These are phyloP conservation scores for Salarias fasciatus DNA, from an alignment of 2,797 vertebrate genomes.

Conservation along the genomic window DNA sequence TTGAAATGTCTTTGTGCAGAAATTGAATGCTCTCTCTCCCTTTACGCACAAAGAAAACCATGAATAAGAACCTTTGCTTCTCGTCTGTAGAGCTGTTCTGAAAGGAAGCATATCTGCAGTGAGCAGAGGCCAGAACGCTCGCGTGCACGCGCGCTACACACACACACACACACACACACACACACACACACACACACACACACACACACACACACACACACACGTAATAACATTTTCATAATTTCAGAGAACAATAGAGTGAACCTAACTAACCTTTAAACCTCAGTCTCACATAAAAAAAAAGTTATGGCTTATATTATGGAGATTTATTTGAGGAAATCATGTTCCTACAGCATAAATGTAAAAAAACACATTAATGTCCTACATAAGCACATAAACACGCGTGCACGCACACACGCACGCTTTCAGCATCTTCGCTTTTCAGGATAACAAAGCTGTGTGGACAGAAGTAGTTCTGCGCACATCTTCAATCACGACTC, in stretches of 20 bases:
- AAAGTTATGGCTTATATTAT: too few relatives aligned
- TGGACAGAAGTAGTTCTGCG: too few relatives aligned
- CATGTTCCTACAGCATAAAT: too few relatives aligned
- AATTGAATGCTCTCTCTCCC: conserved; percentile 1
- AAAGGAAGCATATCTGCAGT: conserved; percentile 65
- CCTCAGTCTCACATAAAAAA: too few relatives aligned
- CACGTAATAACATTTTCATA: conserved; percentile 7
- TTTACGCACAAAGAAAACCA: neutral
- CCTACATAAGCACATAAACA: conserved; percentile 36
- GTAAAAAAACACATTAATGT: too few relatives aligned
- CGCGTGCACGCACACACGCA: conserved; percentile 14
- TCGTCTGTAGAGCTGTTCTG: conserved; percentile 53
- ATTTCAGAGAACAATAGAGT: too few relatives aligned
- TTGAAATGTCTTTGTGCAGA: conserved; percentile 19
- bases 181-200: conserved; percentile 38
- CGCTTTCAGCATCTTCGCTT: too few relatives aligned
- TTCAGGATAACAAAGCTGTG: too few relatives aligned
- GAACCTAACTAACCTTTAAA: too few relatives aligned
- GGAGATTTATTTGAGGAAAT: too few relatives aligned
- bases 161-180: conserved; percentile 5
- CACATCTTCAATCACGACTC: too few relatives aligned
- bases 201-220: conserved; percentile 30
- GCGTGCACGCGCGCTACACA: conserved; percentile 11
- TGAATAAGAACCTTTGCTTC: conserved; percentile 18
- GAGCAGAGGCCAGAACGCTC: conserved; percentile 50